Percentiles rank a stretch among this genome's conserved stretches.
phyloP scores from a whole-genome alignment of 2,797 vertebrate genomes.

The Capromys pilorides region DNA sequence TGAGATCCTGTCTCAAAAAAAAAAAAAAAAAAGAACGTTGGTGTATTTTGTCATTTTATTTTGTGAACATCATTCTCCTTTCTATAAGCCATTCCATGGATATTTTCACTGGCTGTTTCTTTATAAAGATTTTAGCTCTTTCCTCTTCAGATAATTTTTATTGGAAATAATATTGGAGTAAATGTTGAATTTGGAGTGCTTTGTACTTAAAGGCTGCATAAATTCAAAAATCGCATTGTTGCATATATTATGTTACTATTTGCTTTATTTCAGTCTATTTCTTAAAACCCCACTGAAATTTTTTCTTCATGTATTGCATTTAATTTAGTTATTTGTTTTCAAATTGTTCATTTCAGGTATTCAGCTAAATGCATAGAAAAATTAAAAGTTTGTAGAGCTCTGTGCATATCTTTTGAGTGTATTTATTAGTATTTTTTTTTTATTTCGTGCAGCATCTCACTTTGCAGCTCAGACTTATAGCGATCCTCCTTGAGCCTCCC shows the following conservation, averaged over 20 bases:
- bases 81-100: neutral
- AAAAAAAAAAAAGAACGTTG: neutral
- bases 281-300: neutral
- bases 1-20: neutral
- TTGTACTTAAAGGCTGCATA: neutral
- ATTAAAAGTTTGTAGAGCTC: neutral
- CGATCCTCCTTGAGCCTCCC: no score
- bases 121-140: neutral
- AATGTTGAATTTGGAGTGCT: neutral
- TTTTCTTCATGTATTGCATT: neutral
- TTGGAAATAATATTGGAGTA: constrained; percentile 19
- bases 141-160: constrained; percentile 42
- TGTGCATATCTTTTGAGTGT: neutral
- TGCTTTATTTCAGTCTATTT: neutral
- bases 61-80: constrained; percentile 34
- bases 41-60: neutral
- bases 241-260: neutral
- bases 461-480: no score
- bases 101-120: neutral
- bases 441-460: no score
- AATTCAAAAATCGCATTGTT: neutral
- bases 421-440: no score
- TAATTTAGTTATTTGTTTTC: constrained; percentile 27
- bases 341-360: constrained; percentile 22
- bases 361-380: neutral